Evolutionary conservation across 2,888 invertebrate genomes (phyloP).

Genomic region (Lacanobia oleracea): DNA sequence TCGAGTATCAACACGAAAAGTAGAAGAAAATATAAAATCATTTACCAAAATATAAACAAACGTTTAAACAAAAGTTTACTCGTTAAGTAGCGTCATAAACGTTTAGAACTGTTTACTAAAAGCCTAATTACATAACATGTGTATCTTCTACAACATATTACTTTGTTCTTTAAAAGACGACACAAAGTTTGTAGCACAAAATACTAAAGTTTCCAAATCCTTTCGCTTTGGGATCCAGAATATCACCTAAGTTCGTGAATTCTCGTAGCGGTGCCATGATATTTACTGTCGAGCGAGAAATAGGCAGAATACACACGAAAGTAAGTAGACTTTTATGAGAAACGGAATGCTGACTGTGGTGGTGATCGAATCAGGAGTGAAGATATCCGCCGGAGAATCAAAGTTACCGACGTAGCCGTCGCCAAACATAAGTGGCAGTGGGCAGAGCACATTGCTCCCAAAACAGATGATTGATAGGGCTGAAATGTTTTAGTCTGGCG

Average conservation of each 20-base stretch:
- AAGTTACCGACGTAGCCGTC: too few relatives aligned
- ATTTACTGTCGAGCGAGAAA: conserved; percentile 6
- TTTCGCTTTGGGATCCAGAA: conserved; percentile 29
- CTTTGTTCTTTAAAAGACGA: conserved; percentile 35
- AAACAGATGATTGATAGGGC: too few relatives aligned
- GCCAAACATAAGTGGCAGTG: too few relatives aligned
- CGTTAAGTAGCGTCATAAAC: conserved; percentile 20
- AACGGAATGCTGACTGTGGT: neutral
- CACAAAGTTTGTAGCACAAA: conserved; percentile 35
- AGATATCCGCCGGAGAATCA: too few relatives aligned
- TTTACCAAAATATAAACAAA: neutral
- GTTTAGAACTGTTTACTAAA: conserved; percentile 24
- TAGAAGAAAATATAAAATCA: too few relatives aligned
- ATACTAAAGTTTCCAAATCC: conserved; percentile 34
- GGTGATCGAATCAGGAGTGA: too few relatives aligned
- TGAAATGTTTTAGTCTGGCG: too few relatives aligned
- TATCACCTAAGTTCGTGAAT: conserved; percentile 6
- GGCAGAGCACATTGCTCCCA: too few relatives aligned
- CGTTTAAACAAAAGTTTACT: neutral
- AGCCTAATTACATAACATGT: conserved; percentile 31
- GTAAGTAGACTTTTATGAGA: neutral
- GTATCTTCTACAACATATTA: conserved; percentile 39
- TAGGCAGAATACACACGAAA: neutral
- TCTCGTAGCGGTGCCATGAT: neutral
- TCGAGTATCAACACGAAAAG: too few relatives aligned